Base-by-base conservation (phyloP, 2,888 invertebrate genomes). In the Drosophila paranaensis region DNA sequence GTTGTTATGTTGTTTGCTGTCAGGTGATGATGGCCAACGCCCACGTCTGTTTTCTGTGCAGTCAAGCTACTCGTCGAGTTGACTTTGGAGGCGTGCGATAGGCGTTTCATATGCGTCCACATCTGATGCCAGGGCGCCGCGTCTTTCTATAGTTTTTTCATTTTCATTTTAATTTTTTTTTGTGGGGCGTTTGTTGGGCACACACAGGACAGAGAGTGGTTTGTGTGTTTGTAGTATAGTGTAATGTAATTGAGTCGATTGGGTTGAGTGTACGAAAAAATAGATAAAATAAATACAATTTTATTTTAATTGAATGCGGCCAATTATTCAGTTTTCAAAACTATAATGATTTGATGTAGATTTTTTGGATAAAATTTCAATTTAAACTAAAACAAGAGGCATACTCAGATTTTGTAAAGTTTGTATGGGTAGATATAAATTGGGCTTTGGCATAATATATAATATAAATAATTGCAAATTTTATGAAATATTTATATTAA, bases 51-150 rank as follows among this genome's bases (percentile, higher is more conserved):
- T 78, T 91, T 91, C 74, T 90, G 91, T 46, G 90, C 86, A 62
- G 92, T 92, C 87, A 92, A 81, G 60, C 91, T 92, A 81, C 74
- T 91, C 62, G 91, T 91, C 56, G 90, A 90, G 81, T 92, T 92
- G 79, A 92, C 91, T 89, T 92, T 92, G 71, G 92, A 91, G 88
- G 91, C 90, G 79, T 91, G 90, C 62, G 91, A 92, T 71, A 92
- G 88, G 79, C 91, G 91, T 85, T 92, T 92, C 92, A 92, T 92
- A 74, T 92, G 92, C 67, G 91, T 92, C 91, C 91, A 92, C 77
- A 92, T 92, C 78, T 92, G 91, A 90, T 92, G 92, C 91, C 91
- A 92, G 42, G 91, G 91, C 81, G 91, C 91, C 76, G 86, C 86
- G 66, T 91, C 91, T 90, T 91, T 91, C 91, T 91, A 89, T 81